These are phyloP conservation scores for Steromphala cineraria DNA, from an alignment of 2,888 invertebrate species.

Conservation along the genomic window DNA sequence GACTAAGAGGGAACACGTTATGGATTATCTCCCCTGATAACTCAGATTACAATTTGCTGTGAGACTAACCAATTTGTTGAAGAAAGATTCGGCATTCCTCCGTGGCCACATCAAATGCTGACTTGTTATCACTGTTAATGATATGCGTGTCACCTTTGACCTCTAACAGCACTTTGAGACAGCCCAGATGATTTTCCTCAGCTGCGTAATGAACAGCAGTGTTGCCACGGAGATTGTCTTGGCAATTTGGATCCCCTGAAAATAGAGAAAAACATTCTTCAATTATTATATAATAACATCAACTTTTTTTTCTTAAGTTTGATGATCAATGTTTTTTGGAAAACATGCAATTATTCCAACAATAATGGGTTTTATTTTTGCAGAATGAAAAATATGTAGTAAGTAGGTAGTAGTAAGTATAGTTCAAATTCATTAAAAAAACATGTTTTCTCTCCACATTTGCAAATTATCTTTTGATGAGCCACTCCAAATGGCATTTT, in stretches of 20 bases:
- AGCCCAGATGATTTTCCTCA: slow-evolving; percentile 59
- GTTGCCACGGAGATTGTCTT: slow-evolving; percentile 58
- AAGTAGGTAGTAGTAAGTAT: too few relatives aligned
- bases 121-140: slow-evolving; percentile 53
- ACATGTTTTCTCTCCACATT: too few relatives aligned
- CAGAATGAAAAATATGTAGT: too few relatives aligned
- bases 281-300: too few relatives aligned
- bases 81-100: slow-evolving; percentile 55
- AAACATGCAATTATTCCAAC: too few relatives aligned
- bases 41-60: background rate
- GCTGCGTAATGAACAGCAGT: slow-evolving; percentile 70
- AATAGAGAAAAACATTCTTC: background rate
- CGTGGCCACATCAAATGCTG: slow-evolving; percentile 59
- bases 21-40: background rate
- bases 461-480: too few relatives aligned
- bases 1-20: background rate
- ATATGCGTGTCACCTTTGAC: slow-evolving; percentile 57
- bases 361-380: too few relatives aligned
- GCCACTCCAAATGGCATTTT: too few relatives aligned
- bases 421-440: too few relatives aligned
- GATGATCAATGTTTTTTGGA: background rate
- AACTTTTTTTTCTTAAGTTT: background rate
- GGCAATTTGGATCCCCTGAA: slow-evolving; percentile 65
- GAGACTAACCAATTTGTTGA: slow-evolving; percentile 56
- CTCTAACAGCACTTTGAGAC: slow-evolving; percentile 58